Evolutionary conservation across 2,888 invertebrate genomes (phyloP).

Genomic region (Callinectes sapidus): DNA sequence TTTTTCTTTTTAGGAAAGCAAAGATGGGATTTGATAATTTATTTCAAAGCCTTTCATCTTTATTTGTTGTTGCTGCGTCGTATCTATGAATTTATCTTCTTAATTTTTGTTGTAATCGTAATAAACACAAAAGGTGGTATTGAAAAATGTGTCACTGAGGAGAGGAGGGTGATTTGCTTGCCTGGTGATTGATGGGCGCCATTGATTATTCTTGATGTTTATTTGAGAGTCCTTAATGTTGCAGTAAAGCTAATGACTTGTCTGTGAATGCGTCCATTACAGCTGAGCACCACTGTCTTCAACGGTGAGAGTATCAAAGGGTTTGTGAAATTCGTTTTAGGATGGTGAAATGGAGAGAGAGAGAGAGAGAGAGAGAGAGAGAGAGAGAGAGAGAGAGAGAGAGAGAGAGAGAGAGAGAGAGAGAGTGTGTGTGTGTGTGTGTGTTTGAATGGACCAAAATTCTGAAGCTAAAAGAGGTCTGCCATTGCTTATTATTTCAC

Average conservation of each 20-base stretch:
- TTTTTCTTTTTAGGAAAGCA: too few species aligned
- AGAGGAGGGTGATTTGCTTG: neutral
- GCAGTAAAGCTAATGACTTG: neutral
- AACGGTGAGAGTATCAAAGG: neutral
- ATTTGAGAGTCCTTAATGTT: neutral
- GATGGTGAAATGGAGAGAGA: neutral
- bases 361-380: too few species aligned
- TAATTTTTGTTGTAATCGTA: neutral
- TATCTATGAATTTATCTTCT: neutral
- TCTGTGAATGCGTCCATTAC: neutral
- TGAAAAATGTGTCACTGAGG: neutral
- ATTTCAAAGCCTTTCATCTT: neutral
- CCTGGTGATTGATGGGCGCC: neutral
- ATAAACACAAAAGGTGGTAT: too few species aligned
- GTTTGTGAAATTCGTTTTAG: neutral
- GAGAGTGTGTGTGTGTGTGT: neutral
- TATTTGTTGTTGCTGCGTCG: neutral
- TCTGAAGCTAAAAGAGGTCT: too few species aligned
- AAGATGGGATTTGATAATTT: neutral
- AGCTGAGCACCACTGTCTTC: neutral
- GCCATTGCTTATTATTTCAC: too few species aligned
- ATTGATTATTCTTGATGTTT: neutral
- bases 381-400: too few species aligned
- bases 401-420: too few species aligned
- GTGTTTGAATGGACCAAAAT: neutral